phyloP scores from a whole-genome alignment of 2,888 invertebrate genomes.

The Odontomyia ornata region DNA sequence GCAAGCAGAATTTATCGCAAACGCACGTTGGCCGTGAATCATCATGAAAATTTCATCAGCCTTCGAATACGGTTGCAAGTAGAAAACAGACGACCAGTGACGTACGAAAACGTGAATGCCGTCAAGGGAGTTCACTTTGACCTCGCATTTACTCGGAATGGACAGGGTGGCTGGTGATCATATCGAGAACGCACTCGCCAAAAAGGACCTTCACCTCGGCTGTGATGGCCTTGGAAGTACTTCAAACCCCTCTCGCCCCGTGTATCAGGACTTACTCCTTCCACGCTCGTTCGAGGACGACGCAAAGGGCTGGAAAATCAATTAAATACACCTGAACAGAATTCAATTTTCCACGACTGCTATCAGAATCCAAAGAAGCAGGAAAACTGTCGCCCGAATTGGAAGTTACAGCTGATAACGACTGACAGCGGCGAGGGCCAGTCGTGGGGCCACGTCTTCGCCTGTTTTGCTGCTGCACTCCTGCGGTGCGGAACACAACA shows the following conservation, averaged over 20 bases:
- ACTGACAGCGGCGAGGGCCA: neutral
- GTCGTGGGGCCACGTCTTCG: neutral
- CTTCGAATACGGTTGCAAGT: neutral
- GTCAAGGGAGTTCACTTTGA: neutral
- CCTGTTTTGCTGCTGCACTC: too few species aligned
- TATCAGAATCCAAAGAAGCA: too few species aligned
- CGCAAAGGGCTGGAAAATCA: neutral
- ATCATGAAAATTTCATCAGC: neutral
- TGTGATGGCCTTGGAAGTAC: conserved; percentile 22
- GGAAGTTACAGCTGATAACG: too few species aligned
- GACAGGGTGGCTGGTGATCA: neutral
- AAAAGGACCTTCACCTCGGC: conserved; percentile 35
- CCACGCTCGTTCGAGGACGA: neutral
- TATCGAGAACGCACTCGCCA: conserved; percentile 11
- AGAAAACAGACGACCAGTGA: neutral
- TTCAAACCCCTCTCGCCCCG: neutral
- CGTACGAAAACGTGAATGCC: neutral
- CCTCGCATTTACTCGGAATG: neutral
- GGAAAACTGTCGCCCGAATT: too few species aligned
- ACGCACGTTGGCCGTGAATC: neutral
- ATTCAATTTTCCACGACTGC: neutral
- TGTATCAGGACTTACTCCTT: too few species aligned
- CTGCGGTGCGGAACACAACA: too few species aligned
- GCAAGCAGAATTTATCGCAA: too few species aligned
- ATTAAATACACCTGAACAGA: neutral